Evolutionary conservation across 64 coral and sea anemone genomes (phyloP).

Genomic region (Dendrophyllia cribrosa): DNA sequence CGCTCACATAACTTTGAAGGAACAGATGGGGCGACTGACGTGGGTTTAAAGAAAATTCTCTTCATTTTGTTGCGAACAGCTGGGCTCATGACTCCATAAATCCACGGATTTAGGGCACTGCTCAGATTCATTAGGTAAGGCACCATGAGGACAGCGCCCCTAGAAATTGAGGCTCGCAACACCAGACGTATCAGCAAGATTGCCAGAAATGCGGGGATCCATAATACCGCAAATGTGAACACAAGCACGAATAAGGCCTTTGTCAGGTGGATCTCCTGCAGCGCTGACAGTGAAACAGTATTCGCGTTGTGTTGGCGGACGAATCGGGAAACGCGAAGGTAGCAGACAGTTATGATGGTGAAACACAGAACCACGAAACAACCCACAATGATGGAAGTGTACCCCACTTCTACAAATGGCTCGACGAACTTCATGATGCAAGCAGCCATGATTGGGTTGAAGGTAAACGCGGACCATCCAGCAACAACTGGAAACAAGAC

Average conservation of each 20-base stretch:
- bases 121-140: not conserved
- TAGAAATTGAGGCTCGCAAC: not conserved
- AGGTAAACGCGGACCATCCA: constrained; percentile 1
- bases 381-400: not conserved
- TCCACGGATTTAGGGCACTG: constrained; percentile 19
- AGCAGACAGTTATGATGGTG: not conserved
- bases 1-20: too few species aligned
- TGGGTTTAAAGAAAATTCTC: too few species aligned
- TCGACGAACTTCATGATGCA: not conserved
- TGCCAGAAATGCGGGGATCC: not conserved
- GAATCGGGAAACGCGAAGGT: not conserved
- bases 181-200: not conserved
- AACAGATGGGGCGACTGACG: too few species aligned
- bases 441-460: constrained; percentile 17
- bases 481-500: constrained; percentile 35
- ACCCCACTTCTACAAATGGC: not conserved
- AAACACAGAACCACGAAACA: not conserved
- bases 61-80: not conserved
- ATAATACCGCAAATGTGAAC: constrained; percentile 3
- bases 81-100: constrained; percentile 5
- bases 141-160: not conserved
- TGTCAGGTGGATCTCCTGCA: not conserved
- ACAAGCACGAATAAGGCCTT: constrained; percentile 18
- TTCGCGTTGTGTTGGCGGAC: constrained; percentile 7
- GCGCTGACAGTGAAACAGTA: too few species aligned